A percentile compares a stretch with the other conserved stretches of the same genome.
Evolutionary conservation across 2,797 vertebrate genomes (phyloP).

Genomic region (Rhinophrynus dorsalis): DNA sequence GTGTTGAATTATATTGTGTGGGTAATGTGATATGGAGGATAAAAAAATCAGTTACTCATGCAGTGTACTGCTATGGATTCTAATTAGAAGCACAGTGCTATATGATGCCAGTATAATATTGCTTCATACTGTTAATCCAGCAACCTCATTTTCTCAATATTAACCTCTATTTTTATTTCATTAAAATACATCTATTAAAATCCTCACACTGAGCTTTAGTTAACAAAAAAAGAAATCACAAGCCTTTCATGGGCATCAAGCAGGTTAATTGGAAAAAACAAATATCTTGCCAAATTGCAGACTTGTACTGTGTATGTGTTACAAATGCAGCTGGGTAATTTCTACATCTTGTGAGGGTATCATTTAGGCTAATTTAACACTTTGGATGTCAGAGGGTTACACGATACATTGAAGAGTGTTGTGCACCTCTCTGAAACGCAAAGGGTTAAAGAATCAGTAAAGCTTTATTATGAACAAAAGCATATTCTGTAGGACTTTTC

Average conservation of each 20-base stretch:
- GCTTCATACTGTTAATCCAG: slow-evolving; percentile 14
- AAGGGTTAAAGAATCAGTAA: no score
- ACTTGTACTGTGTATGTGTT: not conserved
- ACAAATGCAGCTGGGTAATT: not conserved
- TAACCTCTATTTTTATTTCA: slow-evolving; percentile 33
- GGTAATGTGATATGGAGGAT: slow-evolving; percentile 5
- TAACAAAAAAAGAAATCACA: slow-evolving; percentile 1
- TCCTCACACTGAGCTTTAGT: slow-evolving; percentile 5
- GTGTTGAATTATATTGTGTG: slow-evolving; percentile 16
- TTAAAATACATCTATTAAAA: slow-evolving; percentile 23
- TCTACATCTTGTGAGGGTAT: no score
- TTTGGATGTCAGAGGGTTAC: no score
- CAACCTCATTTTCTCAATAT: slow-evolving; percentile 28
- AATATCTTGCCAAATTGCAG: not conserved
- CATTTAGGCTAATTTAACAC: no score
- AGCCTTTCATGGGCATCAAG: not conserved
- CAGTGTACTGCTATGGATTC: slow-evolving; percentile 6
- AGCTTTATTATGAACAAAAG: no score
- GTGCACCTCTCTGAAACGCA: no score
- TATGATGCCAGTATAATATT: slow-evolving; percentile 16
- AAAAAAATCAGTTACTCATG: slow-evolving; percentile 5
- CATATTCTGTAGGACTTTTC: no score
- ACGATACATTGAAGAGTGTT: no score
- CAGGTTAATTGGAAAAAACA: slow-evolving; percentile 19
- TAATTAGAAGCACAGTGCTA: not conserved